Percentiles rank a stretch among this genome's conserved stretches.
These are phyloP conservation scores for Nasonia longicornis DNA, from an alignment of 1,140 invertebrate species.

Conservation along the genomic window DNA sequence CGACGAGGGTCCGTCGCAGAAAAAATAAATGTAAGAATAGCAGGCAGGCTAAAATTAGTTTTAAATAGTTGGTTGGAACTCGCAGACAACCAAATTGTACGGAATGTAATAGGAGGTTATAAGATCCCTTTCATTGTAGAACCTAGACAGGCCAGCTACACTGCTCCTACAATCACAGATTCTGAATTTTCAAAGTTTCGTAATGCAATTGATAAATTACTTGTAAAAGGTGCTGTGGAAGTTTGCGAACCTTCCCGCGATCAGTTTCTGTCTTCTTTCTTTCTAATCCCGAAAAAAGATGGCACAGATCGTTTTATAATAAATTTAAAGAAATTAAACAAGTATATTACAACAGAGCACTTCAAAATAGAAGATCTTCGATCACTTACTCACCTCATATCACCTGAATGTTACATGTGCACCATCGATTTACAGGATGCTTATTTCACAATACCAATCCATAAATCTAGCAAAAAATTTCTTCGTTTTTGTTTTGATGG, in stretches of 20 bases:
- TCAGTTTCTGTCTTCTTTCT: not conserved
- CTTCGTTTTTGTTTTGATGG: slow-evolving; percentile 43
- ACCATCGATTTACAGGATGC: slow-evolving; percentile 16
- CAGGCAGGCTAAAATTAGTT: no score
- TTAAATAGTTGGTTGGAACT: no score
- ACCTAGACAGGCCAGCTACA: no score
- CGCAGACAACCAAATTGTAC: no score
- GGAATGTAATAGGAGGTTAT: no score
- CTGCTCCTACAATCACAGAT: no score
- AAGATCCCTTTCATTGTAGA: no score
- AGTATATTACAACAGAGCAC: not conserved
- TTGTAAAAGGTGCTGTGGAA: not conserved
- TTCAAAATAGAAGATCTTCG: slow-evolving; percentile 6
- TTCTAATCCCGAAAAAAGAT: not conserved
- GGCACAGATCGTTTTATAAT: not conserved
- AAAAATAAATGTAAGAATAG: no score
- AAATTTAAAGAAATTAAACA: not conserved
- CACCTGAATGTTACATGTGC: not conserved
- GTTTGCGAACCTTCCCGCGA: not conserved
- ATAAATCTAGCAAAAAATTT: slow-evolving; percentile 43
- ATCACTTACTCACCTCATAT: not conserved
- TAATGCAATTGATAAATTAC: no score
- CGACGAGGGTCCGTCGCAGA: no score
- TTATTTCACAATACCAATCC: slow-evolving; percentile 26
- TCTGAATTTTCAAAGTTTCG: no score